Conservation (phyloP, 2,888 invertebrate species). For the Ypsolopha scabrella region DNA sequence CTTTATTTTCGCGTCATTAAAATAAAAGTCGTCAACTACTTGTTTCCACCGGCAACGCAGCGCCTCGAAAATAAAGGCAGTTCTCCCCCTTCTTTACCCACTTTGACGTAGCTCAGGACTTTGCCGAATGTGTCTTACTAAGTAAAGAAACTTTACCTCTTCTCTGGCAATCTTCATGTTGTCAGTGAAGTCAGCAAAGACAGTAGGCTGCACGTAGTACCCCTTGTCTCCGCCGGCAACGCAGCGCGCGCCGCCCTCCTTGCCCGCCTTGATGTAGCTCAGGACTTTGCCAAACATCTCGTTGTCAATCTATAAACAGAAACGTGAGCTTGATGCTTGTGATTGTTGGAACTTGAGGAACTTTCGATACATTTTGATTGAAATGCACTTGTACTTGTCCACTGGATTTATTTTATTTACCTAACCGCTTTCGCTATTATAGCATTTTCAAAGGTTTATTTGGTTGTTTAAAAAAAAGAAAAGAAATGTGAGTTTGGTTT, state of each 20-base stretch:
- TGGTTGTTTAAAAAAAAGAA: no score
- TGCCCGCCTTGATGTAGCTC: constrained; percentile 80
- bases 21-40: constrained; percentile 23
- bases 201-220: constrained; percentile 83
- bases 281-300: constrained; percentile 83
- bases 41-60: constrained; percentile 74
- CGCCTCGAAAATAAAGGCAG: constrained; percentile 23
- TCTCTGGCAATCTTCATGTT: constrained; percentile 83
- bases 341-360: no score
- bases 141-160: constrained; percentile 58
- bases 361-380: no score
- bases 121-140: constrained; percentile 75
- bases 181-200: constrained; percentile 82
- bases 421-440: no score
- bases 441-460: no score
- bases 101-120: constrained; percentile 79
- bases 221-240: constrained; percentile 83
- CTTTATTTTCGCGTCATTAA: no score
- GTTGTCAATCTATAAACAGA: constrained; percentile 73
- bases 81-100: constrained; percentile 85
- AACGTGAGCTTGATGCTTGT: no score
- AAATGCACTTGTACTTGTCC: no score
- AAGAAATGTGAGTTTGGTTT: no score
- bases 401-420: no score
- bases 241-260: constrained; percentile 83